Base-by-base conservation (phyloP, 1,140 invertebrate genomes). In the Stegodyphus dumicola region DNA sequence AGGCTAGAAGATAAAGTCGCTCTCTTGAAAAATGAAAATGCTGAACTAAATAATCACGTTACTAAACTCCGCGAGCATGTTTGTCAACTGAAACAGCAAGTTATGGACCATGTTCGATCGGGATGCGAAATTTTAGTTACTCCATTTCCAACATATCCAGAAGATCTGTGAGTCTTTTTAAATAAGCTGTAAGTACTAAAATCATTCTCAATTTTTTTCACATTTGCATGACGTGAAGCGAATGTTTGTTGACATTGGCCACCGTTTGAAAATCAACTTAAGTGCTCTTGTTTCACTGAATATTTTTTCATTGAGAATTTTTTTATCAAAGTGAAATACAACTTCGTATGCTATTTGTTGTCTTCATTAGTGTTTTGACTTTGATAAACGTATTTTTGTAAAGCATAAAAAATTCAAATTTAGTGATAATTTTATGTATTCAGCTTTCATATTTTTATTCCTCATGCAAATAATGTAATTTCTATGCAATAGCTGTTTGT, bases 1-100 rank as follows among this genome's bases (percentile, higher is more conserved):
- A 94, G 95, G 89, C 92, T 99, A 54, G 97, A 98, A 89, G 96
- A 98, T 86, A 96, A 97, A 91, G 98, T 99, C 0, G 95, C 96
- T 89, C 89, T 94, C 48, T 92, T 99, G 33, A 99, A 99, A 91
- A 94, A 93, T 79, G 97, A 99, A 91, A 99, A 99, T 91, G 92
- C 89, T 67, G 96, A 98, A 88, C 92, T 99, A 51, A 94, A 93
- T 69, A 92, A 93, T 53, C 94, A 97, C 87, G 94, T 98, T 2
- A 94, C 95, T 87, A 95, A 93, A 90, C 92, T 99, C n/a, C 95
- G 96, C 89, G 96, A 98, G 88, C 95, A 97, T 90, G 96, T 99
- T 79, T 95, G 94, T 89, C 92, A 94, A 87, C 92, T 99, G 17
- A 98, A 99, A 92, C 93, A 97, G 91, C 95, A 98, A 92, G 96